Conservation (phyloP, 2,113 vertebrate species). For the Petromus typicus region DNA sequence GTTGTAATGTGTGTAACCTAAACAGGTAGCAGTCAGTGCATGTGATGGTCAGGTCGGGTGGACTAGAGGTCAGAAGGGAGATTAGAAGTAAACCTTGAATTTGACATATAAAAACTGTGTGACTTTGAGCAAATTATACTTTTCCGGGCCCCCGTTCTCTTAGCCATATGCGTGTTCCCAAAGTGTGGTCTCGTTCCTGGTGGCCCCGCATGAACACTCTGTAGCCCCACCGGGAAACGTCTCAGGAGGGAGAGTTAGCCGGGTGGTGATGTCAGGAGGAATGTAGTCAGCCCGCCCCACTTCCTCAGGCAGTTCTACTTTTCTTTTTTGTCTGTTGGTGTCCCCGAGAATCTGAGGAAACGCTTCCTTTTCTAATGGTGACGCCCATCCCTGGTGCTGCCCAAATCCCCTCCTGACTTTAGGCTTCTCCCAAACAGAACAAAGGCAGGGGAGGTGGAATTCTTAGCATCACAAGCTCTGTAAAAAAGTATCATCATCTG, state of each 20-base stretch:
- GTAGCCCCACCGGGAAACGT: background rate
- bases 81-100: background rate
- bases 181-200: background rate
- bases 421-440: background rate
- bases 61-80: background rate
- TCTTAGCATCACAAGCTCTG: background rate
- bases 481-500: background rate
- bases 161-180: conserved; percentile 11
- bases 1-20: too few species aligned
- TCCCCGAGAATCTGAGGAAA: background rate
- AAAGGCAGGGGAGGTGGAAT: background rate
- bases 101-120: background rate
- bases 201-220: too few species aligned
- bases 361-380: background rate
- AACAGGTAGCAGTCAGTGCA: background rate
- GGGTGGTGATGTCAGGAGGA: background rate
- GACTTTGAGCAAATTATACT: conserved; percentile 18
- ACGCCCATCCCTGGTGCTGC: background rate
- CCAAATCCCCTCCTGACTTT: background rate
- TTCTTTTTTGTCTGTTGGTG: background rate
- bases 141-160: background rate
- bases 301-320: background rate
- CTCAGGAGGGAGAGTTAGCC: background rate
- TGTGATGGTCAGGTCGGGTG: background rate
- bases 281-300: background rate